Evolutionary conservation across 2,113 vertebrate species (phyloP).

Genomic region (Chionomys nivalis): DNA sequence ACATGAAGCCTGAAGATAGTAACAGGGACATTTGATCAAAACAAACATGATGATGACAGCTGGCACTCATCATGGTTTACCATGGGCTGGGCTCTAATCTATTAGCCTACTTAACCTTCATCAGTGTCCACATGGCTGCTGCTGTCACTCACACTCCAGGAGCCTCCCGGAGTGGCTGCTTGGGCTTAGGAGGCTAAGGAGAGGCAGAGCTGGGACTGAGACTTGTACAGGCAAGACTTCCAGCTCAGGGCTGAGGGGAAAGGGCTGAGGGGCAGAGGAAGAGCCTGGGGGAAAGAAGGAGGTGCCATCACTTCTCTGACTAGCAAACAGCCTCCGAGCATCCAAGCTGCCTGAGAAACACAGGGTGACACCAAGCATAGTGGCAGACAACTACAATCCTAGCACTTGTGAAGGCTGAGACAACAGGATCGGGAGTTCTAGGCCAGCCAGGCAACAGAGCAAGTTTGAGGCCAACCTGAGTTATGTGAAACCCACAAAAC

Average conservation of each 20-base stretch:
- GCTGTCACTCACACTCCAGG: neutral
- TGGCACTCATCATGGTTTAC: neutral
- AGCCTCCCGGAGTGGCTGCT: neutral
- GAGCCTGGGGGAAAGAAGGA: neutral
- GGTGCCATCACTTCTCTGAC: neutral
- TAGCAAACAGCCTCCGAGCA: neutral
- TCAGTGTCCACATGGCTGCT: neutral
- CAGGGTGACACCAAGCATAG: neutral
- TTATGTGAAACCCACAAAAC: neutral
- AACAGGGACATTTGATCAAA: neutral
- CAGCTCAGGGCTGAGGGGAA: neutral
- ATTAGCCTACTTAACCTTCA: neutral
- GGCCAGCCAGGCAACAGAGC: neutral
- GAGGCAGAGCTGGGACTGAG: neutral
- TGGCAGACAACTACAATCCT: neutral
- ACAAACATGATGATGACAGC: neutral
- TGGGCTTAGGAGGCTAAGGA: neutral
- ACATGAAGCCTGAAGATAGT: neutral
- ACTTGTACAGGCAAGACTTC: neutral
- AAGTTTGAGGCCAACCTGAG: neutral
- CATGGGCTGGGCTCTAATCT: neutral
- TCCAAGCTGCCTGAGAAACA: neutral
- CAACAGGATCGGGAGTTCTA: neutral
- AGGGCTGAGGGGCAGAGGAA: neutral
- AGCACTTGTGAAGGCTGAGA: neutral